These are phyloP conservation scores for Bruchidius siliquastri DNA, from an alignment of 2,888 invertebrate genomes.

Conservation along the genomic window DNA sequence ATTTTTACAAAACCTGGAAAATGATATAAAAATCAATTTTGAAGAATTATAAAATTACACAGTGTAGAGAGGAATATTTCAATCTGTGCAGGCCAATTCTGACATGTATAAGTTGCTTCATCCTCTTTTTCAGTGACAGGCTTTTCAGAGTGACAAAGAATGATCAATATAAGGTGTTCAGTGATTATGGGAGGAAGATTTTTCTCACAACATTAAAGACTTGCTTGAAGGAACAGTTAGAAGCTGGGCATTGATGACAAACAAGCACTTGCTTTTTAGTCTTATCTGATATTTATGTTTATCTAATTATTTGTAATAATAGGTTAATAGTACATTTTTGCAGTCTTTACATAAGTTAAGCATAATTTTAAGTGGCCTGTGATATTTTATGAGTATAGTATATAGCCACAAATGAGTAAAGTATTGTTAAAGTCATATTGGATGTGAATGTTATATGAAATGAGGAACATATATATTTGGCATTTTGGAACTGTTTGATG, in stretches of 20 bases:
- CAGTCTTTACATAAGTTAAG: not conserved
- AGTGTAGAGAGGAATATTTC: too few species aligned
- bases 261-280: not conserved
- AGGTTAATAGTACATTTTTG: not conserved
- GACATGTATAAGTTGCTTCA: too few species aligned
- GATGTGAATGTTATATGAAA: not conserved
- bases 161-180: constrained; percentile 34
- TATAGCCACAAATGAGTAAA: not conserved
- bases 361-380: not conserved
- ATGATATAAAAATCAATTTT: too few species aligned
- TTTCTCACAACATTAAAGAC: constrained; percentile 30
- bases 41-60: too few species aligned
- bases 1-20: too few species aligned
- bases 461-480: not conserved
- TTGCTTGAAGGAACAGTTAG: constrained; percentile 30
- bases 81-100: too few species aligned
- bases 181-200: constrained; percentile 35
- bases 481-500: not conserved
- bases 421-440: not conserved
- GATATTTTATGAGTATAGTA: not conserved
- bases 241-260: constrained; percentile 26
- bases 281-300: constrained; percentile 10
- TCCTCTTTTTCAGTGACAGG: constrained; percentile 30
- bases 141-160: constrained; percentile 30
- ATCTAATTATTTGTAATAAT: not conserved